Conservation (phyloP, 2,113 vertebrate species). For the Malurus cyaneus region DNA sequence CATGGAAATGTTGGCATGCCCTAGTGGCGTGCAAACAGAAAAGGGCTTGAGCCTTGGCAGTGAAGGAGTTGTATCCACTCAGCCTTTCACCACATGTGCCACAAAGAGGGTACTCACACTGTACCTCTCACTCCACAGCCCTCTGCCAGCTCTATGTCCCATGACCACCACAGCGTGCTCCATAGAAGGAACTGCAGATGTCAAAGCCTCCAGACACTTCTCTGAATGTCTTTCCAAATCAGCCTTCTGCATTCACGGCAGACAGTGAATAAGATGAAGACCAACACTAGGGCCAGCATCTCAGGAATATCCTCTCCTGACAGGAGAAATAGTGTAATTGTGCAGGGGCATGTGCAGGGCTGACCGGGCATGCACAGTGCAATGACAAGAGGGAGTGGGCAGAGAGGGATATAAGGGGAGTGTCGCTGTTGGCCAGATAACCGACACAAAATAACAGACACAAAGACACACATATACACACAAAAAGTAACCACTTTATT, state of each 20-base stretch:
- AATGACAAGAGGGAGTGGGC: background rate
- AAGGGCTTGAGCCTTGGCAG: background rate
- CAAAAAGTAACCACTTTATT: too few species aligned
- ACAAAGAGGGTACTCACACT: background rate
- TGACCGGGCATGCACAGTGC: background rate
- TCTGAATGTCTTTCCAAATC: background rate
- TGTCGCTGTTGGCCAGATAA: too few species aligned
- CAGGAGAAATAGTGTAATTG: background rate
- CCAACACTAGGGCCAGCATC: background rate
- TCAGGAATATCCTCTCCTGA: background rate
- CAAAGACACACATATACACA: too few species aligned
- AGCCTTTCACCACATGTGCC: background rate
- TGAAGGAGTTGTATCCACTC: rapidly evolving
- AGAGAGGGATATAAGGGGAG: background rate
- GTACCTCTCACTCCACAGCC: background rate
- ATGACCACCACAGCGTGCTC: background rate
- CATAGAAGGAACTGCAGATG: background rate
- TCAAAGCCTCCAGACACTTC: background rate
- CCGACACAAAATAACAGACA: too few species aligned
- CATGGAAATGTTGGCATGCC: background rate
- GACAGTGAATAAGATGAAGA: background rate
- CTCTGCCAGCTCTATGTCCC: background rate
- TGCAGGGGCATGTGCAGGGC: rapidly evolving
- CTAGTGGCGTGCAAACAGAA: background rate
- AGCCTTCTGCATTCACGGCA: background rate